Conservation (phyloP, 1,140 invertebrate species). For the Aporrectodea caliginosa region DNA sequence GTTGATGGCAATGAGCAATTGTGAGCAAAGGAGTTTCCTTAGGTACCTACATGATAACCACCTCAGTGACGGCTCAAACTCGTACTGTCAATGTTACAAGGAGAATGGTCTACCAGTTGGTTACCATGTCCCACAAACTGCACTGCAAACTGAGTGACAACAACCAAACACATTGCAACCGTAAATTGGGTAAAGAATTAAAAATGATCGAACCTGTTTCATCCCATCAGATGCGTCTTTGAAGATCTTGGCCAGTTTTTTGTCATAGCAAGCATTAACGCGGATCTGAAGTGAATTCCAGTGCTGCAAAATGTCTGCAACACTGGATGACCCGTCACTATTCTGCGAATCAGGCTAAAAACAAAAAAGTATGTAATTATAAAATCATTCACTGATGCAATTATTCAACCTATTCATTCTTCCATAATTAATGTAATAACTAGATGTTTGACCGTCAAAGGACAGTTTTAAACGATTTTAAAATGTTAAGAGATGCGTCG, state of each 20-base stretch:
- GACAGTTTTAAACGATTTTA: too few species aligned
- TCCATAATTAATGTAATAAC: not conserved
- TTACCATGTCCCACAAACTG: too few species aligned
- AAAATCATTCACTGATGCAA: not conserved
- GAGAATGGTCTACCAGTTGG: too few species aligned
- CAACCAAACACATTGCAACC: too few species aligned
- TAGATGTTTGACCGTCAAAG: too few species aligned
- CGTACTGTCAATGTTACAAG: not conserved
- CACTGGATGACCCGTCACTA: not conserved
- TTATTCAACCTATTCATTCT: not conserved
- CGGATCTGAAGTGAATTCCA: conserved; percentile 23
- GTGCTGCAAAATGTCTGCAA: not conserved
- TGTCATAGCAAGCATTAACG: conserved; percentile 22
- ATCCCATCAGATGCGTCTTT: conserved; percentile 17
- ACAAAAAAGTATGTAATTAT: not conserved
- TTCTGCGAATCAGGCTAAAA: not conserved
- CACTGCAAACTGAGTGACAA: too few species aligned
- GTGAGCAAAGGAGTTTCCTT: not conserved
- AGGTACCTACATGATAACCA: too few species aligned
- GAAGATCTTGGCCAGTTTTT: not conserved
- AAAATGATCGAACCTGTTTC: too few species aligned
- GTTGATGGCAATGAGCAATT: not conserved
- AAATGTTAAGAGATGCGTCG: too few species aligned
- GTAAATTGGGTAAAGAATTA: too few species aligned
- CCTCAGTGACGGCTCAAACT: too few species aligned